phyloP scores from a whole-genome alignment of 2,113 vertebrate genomes.

The Morone saxatilis region DNA sequence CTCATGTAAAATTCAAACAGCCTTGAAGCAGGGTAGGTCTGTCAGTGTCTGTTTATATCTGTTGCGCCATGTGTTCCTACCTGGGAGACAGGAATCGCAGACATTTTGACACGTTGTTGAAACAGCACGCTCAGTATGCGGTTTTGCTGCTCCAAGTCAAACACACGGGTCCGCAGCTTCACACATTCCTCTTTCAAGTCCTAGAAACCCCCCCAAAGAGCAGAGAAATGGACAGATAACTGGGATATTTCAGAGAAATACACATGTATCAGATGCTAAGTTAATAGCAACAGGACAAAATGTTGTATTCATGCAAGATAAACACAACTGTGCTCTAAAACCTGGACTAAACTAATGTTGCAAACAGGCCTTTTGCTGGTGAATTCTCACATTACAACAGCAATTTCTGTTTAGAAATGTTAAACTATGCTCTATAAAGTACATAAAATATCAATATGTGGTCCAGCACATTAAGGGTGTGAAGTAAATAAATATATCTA shows the following conservation, averaged over 20 bases:
- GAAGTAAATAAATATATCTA: background rate
- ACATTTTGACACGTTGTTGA: constrained; percentile 90
- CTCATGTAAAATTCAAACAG: constrained; percentile 68
- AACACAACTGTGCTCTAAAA: background rate
- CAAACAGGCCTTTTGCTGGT: background rate
- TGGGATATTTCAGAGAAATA: background rate
- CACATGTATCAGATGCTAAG: constrained; percentile 19
- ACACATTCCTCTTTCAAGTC: constrained; percentile 93
- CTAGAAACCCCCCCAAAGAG: constrained; percentile 68
- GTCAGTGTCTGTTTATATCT: constrained; percentile 53
- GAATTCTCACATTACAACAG: background rate
- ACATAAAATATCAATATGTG: background rate
- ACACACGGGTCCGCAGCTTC: constrained; percentile 93
- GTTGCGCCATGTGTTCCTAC: constrained; percentile 74
- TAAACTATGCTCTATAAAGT: background rate
- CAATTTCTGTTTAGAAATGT: background rate
- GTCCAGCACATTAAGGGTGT: background rate
- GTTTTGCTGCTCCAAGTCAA: constrained; percentile 95
- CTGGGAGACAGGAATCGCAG: constrained; percentile 88
- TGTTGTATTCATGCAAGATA: background rate
- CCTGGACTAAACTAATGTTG: background rate
- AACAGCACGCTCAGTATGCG: constrained; percentile 90
- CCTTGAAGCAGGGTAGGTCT: constrained; percentile 32
- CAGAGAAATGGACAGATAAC: background rate
- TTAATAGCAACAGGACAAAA: constrained; percentile 8